Evolutionary conservation across 2,113 vertebrate genomes (phyloP).

Genomic region (Prionailurus viverrinus): DNA sequence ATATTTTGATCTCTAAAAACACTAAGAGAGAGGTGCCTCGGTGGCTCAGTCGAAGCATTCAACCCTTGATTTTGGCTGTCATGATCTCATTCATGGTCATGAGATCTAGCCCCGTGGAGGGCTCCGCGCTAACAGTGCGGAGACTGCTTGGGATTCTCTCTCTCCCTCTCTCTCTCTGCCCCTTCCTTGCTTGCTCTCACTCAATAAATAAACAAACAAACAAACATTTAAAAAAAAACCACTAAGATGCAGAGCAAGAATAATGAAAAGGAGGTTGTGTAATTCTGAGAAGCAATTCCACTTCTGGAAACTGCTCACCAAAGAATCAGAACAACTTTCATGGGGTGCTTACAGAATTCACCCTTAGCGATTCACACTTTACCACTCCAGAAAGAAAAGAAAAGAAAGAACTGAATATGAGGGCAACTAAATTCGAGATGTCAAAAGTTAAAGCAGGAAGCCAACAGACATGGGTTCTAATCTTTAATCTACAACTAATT

Average conservation of each 20-base stretch:
- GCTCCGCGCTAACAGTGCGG: too few species aligned
- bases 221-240: neutral
- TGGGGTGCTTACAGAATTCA: neutral
- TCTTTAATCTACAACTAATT: slow-evolving; percentile 62
- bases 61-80: too few species aligned
- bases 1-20: slow-evolving; percentile 29
- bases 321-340: neutral
- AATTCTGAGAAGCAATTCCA: slow-evolving; percentile 24
- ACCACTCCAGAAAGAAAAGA: slow-evolving; percentile 16
- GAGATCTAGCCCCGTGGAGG: too few species aligned
- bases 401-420: neutral
- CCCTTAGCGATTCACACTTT: neutral
- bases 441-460: slow-evolving; percentile 59
- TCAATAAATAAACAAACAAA: too few species aligned
- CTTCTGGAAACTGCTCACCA: slow-evolving; percentile 1
- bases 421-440: neutral
- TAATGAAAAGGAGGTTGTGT: neutral
- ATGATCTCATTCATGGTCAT: too few species aligned
- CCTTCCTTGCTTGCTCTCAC: too few species aligned
- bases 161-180: too few species aligned
- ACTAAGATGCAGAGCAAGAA: neutral
- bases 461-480: neutral
- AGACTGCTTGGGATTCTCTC: too few species aligned
- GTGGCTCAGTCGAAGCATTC: too few species aligned
- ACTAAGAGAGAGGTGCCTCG: too few species aligned